Evolutionary conservation across 1,140 invertebrate genomes (phyloP).

Genomic region (Drosophila murphyi): DNA sequence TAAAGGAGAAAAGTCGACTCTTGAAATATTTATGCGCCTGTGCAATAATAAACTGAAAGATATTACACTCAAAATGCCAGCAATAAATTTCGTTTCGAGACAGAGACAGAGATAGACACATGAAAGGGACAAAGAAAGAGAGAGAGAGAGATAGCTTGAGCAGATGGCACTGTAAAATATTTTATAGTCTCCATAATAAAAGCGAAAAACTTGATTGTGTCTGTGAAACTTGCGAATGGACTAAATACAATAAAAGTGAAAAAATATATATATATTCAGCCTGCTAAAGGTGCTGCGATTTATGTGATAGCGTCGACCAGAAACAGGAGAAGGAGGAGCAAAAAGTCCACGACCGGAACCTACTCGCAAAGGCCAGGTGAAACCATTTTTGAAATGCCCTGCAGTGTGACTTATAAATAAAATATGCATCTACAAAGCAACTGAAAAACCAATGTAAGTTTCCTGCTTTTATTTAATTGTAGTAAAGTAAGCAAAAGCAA

Average conservation of each 20-base stretch:
- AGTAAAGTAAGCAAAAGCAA: background rate
- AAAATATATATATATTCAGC: conserved; percentile 8
- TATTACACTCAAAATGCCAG: conserved; percentile 63
- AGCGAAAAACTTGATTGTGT: conserved; percentile 75
- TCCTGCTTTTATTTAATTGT: background rate
- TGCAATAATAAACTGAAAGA: conserved; percentile 65
- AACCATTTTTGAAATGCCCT: conserved; percentile 19
- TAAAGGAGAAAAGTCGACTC: conserved; percentile 53
- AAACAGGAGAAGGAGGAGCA: conserved; percentile 7
- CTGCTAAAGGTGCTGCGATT: conserved; percentile 54
- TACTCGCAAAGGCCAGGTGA: conserved; percentile 17
- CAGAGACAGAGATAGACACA: background rate
- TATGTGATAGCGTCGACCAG: conserved; percentile 57
- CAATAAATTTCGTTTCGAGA: conserved; percentile 51
- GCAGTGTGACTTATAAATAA: conserved; percentile 37
- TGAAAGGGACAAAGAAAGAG: conserved; percentile 9
- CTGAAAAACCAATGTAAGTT: background rate
- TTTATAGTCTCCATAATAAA: conserved; percentile 72
- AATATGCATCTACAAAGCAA: conserved; percentile 2
- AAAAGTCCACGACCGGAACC: conserved; percentile 5
- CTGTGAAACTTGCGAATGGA: conserved; percentile 56
- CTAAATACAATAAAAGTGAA: conserved; percentile 24
- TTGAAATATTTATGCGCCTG: conserved; percentile 69
- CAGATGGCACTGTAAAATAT: conserved; percentile 66
- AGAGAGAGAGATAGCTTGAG: conserved; percentile 28